Evolutionary conservation across 2,888 invertebrate genomes (phyloP), one percentile per base, ranked within the genome.

Genomic region (Lepidocyrtinus sp.): DNA sequence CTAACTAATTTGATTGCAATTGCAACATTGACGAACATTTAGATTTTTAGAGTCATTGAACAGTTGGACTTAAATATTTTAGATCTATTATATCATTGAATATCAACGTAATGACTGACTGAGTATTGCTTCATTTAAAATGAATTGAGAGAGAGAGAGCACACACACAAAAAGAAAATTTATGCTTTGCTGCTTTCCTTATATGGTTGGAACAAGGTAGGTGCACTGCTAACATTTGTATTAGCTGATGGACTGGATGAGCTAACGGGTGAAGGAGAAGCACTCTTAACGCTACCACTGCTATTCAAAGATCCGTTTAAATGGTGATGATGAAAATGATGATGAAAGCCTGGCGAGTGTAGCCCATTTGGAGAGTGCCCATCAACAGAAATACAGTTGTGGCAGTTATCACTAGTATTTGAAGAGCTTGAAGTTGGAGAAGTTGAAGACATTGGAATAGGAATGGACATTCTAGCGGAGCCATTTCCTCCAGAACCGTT

Each of bases 161-260:
- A 7, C 12, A 50, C 12, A 50, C 12, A n/a, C 15, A n/a, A 7
- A 50, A 61, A 61, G 17, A 17, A 19, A 5, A n/a, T 71, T 73
- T 79, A 84, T 24, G 75, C 82, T 70, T 83, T 84, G 25, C 81
- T 80, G 63, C 82, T 85, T 69, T 86, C 85, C 87, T 94, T 94
- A 89, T 94, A 94, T 0, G 94, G 94, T 88, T 94, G 93, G 88
- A 94, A 94, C 24, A 94, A 89, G 87, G 93, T 93, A 0, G 93
- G 93, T 5, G 85, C 78, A n/a, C 84, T 74, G 15, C 81, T 80
- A 5, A 87, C 83, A 87, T 88, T 83, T 24, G 87, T 88, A n/a
- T 88, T 87, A 85, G 89, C 68, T 64, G 55, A 25, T 1, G 79
- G 78, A 59, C 78, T 78, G 21, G 74, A 74, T 75, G 77, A 77